Base-by-base conservation (phyloP, 35 echinoderm and acorn worm genomes). In the Holothuria glaberrima region DNA sequence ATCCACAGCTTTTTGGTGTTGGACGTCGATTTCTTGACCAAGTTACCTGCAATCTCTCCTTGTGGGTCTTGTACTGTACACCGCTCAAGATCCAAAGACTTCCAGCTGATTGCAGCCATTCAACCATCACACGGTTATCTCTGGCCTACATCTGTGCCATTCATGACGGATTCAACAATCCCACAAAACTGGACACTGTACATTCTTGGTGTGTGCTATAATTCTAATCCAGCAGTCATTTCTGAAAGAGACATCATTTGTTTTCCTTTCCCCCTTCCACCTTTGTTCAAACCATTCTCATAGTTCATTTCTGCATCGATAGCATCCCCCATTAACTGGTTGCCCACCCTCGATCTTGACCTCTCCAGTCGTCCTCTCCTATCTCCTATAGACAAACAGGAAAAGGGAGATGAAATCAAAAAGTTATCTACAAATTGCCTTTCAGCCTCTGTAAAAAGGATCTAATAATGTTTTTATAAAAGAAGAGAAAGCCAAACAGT, bases 321-420 rank as follows among this genome's bases (percentile, higher is more conserved):
- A 12, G 20, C 74, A 6, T 78, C 74, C 13, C 36, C 74, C 74
- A 78, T 78, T 41, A 78, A 78, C 33, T 78, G 74, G 33, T 78
- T 86, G 13, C 93, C 93, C 28, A 94, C 89, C 74, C 93, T 65
- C 58, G 93, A 94, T 65, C 93, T 87, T 31, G 93, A 91, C 28
- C 93, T 68, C 48, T 94, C 93, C 44, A 94, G 89, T 57, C 86
- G 89, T 57, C 86, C 33, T 59, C 75, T 86, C 38, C 86, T 82
- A 35, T 48, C 24, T 52, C 74, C 74, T 78, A 48, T 24, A 78
- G 50, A 48, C 4, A 20, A 17, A 56, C 20, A 12, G 20, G 50
- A 24, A 52, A 78, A 9, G 34, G 5, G 50, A 54, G 3, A 54
- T 54, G 5, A 54, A 54, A 54, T 54, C 50, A 54, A 54, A 54